A percentile compares a stretch with the other conserved stretches of the same genome.
These are phyloP conservation scores for Portevinia maculata DNA, from an alignment of 2,888 invertebrate species.

Conservation along the genomic window DNA sequence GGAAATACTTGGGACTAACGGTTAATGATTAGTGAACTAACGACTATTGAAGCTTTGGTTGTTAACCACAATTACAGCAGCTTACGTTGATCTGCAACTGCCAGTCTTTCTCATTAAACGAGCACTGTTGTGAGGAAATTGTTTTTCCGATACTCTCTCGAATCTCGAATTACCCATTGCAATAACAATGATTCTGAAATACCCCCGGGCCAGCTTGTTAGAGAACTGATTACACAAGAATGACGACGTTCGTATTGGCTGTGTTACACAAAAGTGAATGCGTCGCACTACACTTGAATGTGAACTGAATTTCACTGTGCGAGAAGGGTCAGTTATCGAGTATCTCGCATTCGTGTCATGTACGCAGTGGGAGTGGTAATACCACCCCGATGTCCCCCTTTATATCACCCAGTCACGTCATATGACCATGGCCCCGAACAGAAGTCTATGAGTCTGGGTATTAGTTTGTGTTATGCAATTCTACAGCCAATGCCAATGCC, in stretches of 20 bases:
- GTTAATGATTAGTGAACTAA: not conserved
- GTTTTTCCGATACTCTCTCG: conserved; percentile 52
- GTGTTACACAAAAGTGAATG: conserved; percentile 39
- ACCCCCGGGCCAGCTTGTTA: conserved; percentile 59
- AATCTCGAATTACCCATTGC: conserved; percentile 48
- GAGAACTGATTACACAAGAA: conserved; percentile 68
- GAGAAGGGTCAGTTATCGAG: conserved; percentile 68
- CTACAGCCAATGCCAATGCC: conserved; percentile 71
- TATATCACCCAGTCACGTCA: conserved; percentile 61
- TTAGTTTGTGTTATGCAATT: conserved; percentile 66
- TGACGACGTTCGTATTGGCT: conserved; percentile 49
- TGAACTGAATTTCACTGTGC: conserved; percentile 28
- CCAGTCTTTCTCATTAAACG: conserved; percentile 19
- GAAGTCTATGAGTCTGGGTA: conserved; percentile 36
- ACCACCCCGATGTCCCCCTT: conserved; percentile 3
- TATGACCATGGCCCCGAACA: conserved; percentile 29
- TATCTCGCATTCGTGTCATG: conserved; percentile 67
- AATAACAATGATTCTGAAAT: conserved; percentile 25
- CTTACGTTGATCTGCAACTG: not conserved
- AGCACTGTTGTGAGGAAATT: conserved; percentile 46
- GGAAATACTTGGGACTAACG: not conserved
- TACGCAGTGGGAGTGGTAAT: conserved; percentile 29
- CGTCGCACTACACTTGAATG: conserved; percentile 26
- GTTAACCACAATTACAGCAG: conserved; percentile 7
- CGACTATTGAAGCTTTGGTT: too few species aligned